Percentiles rank a stretch among this genome's conserved stretches.
phyloP scores from a whole-genome alignment of 2,888 invertebrate species.

The Steinernema hermaphroditum region DNA sequence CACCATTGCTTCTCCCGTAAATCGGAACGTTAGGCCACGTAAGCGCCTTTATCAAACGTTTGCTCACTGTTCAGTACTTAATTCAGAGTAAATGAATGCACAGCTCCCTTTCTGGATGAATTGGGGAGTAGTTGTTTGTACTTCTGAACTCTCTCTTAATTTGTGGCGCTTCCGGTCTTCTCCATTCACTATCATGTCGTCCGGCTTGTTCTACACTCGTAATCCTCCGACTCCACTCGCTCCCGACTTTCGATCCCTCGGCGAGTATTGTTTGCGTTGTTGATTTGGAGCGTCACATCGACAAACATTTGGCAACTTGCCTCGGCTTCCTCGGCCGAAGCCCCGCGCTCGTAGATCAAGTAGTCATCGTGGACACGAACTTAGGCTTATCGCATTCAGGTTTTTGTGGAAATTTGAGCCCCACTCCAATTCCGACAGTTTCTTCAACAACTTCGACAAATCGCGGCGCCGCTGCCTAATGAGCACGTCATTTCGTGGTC shows the following conservation, averaged over 20 bases:
- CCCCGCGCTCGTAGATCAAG: neutral
- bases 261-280: slow-evolving; percentile 28
- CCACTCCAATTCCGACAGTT: slow-evolving; percentile 4
- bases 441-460: slow-evolving; percentile 6
- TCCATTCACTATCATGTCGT: neutral
- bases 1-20: too few species aligned
- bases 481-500: neutral
- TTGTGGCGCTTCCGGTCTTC: too few species aligned
- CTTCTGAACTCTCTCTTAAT: too few species aligned
- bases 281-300: slow-evolving; percentile 16
- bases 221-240: neutral
- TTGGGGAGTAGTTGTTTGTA: too few species aligned
- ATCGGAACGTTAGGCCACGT: too few species aligned
- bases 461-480: neutral
- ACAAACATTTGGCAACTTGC: slow-evolving; percentile 26
- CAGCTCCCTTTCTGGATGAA: too few species aligned
- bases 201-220: slow-evolving; percentile 15
- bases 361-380: neutral
- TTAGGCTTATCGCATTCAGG: slow-evolving; percentile 11
- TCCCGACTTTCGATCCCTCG: neutral
- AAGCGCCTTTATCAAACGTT: too few species aligned
- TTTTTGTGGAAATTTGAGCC: neutral
- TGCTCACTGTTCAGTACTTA: too few species aligned
- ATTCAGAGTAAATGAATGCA: too few species aligned
- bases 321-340: neutral